Evolutionary conservation across 2,888 invertebrate species (phyloP).

Genomic region (Acronicta psi): DNA sequence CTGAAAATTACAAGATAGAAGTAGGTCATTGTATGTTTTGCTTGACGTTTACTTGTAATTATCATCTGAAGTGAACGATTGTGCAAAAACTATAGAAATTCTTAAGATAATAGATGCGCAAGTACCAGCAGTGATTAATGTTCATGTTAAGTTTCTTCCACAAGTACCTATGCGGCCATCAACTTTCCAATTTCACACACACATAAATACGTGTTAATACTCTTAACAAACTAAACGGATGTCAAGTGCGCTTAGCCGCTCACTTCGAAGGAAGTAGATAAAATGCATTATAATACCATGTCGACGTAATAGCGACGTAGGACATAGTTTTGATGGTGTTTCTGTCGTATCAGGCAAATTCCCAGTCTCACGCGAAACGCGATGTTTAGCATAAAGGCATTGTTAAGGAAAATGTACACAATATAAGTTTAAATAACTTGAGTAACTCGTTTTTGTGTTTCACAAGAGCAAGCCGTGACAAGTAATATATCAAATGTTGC

Average conservation of each 20-base stretch:
- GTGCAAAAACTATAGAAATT: constrained; percentile 14
- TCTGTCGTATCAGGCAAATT: constrained; percentile 52
- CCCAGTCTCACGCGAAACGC: constrained; percentile 76
- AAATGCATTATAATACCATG: constrained; percentile 27
- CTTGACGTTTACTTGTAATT: constrained; percentile 11
- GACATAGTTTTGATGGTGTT: constrained; percentile 23
- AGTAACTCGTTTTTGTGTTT: constrained; percentile 33
- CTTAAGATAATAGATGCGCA: constrained; percentile 15
- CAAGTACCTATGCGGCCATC: constrained; percentile 45
- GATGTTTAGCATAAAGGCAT: constrained; percentile 72
- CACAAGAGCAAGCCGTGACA: constrained; percentile 39
- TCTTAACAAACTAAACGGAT: constrained; percentile 54
- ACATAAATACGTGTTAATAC: constrained; percentile 53
- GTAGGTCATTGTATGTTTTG: constrained; percentile 12
- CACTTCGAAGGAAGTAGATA: constrained; percentile 41
- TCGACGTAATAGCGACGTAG: constrained; percentile 33
- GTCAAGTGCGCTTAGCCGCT: constrained; percentile 49
- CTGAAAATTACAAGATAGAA: constrained; percentile 6
- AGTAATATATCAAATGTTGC: constrained; percentile 34
- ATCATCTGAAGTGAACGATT: constrained; percentile 8
- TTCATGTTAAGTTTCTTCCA: constrained; percentile 42
- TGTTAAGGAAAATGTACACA: constrained; percentile 66
- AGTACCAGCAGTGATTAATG: constrained; percentile 41
- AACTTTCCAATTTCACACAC: constrained; percentile 71
- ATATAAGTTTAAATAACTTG: constrained; percentile 48